These are phyloP conservation scores for Prenolepis imparis DNA, from an alignment of 2,888 invertebrate genomes.

Conservation along the genomic window DNA sequence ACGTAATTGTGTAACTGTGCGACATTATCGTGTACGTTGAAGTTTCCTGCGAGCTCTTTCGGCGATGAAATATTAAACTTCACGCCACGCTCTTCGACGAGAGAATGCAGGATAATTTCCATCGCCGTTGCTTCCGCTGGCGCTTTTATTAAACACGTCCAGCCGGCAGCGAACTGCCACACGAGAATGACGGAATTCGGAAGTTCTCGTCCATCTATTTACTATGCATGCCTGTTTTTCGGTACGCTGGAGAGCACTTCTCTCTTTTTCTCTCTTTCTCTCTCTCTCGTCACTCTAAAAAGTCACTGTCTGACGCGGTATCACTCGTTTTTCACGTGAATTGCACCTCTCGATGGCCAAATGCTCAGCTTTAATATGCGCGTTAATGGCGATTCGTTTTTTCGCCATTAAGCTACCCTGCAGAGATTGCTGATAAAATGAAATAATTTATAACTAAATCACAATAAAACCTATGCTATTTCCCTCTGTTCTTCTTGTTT, in stretches of 20 bases:
- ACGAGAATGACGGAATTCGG: slow-evolving; percentile 25
- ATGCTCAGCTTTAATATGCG: slow-evolving; percentile 36
- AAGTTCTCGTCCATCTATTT: slow-evolving; percentile 32
- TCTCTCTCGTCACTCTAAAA: slow-evolving; percentile 8
- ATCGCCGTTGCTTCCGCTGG: slow-evolving; percentile 61
- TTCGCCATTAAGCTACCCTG: slow-evolving; percentile 27
- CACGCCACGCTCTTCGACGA: slow-evolving; percentile 61
- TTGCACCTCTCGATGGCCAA: slow-evolving; percentile 21
- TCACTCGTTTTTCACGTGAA: slow-evolving; percentile 54
- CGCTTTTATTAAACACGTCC: slow-evolving; percentile 72
- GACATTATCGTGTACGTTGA: slow-evolving; percentile 56
- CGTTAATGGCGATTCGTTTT: slow-evolving; percentile 34
- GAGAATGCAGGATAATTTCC: slow-evolving; percentile 68
- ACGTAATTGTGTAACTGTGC: slow-evolving; percentile 66
- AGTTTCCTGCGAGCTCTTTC: slow-evolving; percentile 22
- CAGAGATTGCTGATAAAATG: neutral
- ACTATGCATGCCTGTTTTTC: slow-evolving; percentile 33
- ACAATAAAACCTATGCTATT: neutral
- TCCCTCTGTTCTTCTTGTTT: neutral
- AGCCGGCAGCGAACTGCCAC: slow-evolving; percentile 60
- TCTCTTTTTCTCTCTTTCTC: neutral
- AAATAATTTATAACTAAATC: neutral
- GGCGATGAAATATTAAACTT: slow-evolving; percentile 67
- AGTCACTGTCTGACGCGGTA: slow-evolving; percentile 35
- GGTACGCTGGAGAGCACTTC: slow-evolving; percentile 3